phyloP scores from a whole-genome alignment of 2,113 vertebrate species.

The Tragelaphus scriptus region DNA sequence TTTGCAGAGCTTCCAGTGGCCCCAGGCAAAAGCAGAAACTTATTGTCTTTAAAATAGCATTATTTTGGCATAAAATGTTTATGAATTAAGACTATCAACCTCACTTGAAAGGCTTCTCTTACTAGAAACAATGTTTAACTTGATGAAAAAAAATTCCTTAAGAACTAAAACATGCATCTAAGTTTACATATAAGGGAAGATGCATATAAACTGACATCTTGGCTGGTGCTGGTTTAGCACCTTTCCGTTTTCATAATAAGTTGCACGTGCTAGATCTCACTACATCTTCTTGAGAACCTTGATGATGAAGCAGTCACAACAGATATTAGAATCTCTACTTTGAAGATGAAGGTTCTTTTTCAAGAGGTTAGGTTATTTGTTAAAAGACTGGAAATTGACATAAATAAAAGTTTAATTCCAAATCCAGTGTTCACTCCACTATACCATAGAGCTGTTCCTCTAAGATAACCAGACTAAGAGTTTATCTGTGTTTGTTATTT shows the following conservation, averaged over 20 bases:
- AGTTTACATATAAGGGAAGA: not conserved
- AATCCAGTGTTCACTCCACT: not conserved
- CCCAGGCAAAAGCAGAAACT: conserved; percentile 80
- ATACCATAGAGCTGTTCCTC: not conserved
- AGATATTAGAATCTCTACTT: not conserved
- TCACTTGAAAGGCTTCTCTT: conserved; percentile 77
- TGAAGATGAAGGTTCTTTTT: not conserved
- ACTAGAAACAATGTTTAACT: conserved; percentile 76
- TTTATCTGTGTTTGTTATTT: not conserved
- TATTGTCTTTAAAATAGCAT: conserved; percentile 81
- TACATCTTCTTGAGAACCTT: not conserved
- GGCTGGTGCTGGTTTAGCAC: not conserved
- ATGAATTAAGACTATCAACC: conserved; percentile 80
- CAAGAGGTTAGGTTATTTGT: not conserved
- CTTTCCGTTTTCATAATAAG: not conserved
- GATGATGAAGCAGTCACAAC: not conserved
- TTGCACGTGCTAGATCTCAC: not conserved
- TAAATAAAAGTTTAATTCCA: not conserved
- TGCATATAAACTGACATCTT: not conserved
- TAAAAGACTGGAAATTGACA: not conserved
- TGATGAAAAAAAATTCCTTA: conserved; percentile 63
- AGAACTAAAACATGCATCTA: conserved; percentile 6
- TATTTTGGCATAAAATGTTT: conserved; percentile 84
- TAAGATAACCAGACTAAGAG: not conserved
- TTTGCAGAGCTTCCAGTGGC: conserved; percentile 74